phyloP scores from a whole-genome alignment of 2,888 invertebrate species.

The Allacma fusca region DNA sequence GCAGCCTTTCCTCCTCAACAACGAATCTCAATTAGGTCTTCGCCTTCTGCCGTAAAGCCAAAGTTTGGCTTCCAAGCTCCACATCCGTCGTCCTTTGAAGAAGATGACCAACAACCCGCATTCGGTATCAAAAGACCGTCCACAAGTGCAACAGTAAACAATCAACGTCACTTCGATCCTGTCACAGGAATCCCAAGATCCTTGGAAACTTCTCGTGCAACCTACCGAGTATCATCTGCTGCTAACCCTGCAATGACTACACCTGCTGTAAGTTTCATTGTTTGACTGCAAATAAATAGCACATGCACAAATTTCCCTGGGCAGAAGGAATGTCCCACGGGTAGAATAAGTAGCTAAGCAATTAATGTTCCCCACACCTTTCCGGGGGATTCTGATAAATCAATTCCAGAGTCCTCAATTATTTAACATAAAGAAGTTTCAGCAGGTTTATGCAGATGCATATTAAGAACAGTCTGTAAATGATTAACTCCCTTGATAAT shows the following conservation, averaged over 20 bases:
- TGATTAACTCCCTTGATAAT: too few relatives aligned
- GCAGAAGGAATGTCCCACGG: too few relatives aligned
- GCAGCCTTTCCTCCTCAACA: conserved; percentile 21
- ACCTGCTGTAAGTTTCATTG: conserved; percentile 34
- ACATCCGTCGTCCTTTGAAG: conserved; percentile 13
- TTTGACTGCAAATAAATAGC: too few relatives aligned
- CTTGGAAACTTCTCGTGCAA: conserved; percentile 41
- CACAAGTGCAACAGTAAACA: conserved; percentile 16
- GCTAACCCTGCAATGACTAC: conserved; percentile 27
- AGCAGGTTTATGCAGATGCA: too few relatives aligned
- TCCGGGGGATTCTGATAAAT: too few relatives aligned
- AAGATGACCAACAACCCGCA: not conserved
- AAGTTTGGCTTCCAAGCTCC: conserved; percentile 34
- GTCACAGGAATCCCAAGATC: conserved; percentile 28
- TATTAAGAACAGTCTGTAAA: too few relatives aligned
- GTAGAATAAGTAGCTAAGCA: too few relatives aligned
- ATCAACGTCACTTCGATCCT: conserved; percentile 7
- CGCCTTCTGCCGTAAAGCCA: conserved; percentile 10
- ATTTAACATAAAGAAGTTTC: too few relatives aligned
- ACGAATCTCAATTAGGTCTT: conserved; percentile 31
- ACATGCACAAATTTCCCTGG: too few relatives aligned
- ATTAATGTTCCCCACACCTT: too few relatives aligned
- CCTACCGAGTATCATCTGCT: conserved; percentile 37
- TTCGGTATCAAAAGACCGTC: conserved; percentile 30
- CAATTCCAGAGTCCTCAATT: too few relatives aligned